Base-by-base conservation (phyloP, 2,888 invertebrate genomes). In the Ectemnius continuus region DNA sequence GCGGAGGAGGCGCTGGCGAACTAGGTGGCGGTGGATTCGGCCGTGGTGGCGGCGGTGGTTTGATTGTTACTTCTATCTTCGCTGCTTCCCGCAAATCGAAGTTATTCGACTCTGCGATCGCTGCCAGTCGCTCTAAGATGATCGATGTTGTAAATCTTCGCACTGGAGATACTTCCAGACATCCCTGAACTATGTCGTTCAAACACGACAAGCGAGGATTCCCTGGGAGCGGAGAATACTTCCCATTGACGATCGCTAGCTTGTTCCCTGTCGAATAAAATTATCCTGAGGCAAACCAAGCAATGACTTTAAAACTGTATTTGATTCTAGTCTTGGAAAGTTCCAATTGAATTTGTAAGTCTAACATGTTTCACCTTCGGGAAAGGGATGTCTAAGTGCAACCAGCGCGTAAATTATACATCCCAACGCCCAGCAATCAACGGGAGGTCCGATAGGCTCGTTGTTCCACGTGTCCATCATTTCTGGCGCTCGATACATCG, bases 391-490 rank as follows among this genome's bases (percentile, higher is more conserved):
- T 84, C 95, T 95, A 92, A 97, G 95, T 89, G 95, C 99, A 91
- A 98, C 98, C 18, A 99, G 92, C 61, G 96, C 95, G 91, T 97
- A 99, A 14, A 99, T 92, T 79, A 99, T 94, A 91, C 99, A 99
- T 6, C 99, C 99, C 14, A 99, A 92, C 0, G 99, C 99, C 99
- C 99, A 99, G 48, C 98, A 93, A 91, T 99, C 99, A 1, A 96
- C 95, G 58, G 96, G 95, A 80, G 96, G 94, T 70, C 98, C 98
- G 81, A 99, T 98, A 76, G 95, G 96, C 88, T 96, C 95, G 90
- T 99, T 98, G 87, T 96, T 97, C 96, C 99, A 99, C 4, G 98
- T 97, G 89, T 99, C 99, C 78, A 99, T 93, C 95, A 99, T 98
- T 93, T 99, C 99, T 45, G 99, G 99, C 0, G 99, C 97, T 89